A percentile compares a stretch with the other conserved stretches of the same genome.
Evolutionary conservation across 2,113 vertebrate species (phyloP).

Genomic region (Henicopernis longicauda): DNA sequence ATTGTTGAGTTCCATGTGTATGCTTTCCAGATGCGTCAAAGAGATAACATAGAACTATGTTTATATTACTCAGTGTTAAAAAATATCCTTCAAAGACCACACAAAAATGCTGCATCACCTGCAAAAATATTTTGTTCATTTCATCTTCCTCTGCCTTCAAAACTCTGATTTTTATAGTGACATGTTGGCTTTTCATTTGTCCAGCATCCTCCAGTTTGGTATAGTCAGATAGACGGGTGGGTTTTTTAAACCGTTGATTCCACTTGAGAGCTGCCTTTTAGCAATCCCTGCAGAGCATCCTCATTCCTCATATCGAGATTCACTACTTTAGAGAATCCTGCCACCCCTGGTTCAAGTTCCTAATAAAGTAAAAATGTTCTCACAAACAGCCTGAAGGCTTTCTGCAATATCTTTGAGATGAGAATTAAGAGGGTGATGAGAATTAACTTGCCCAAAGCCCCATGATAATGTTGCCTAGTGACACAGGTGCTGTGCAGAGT

Average conservation of each 20-base stretch:
- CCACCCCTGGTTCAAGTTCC: not conserved
- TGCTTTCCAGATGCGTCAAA: not conserved
- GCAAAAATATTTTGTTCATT: not conserved
- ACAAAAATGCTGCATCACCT: fast-evolving
- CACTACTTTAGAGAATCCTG: not conserved
- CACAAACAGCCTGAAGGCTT: not conserved
- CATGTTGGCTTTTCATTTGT: not conserved
- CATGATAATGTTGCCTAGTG: not conserved
- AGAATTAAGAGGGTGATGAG: not conserved
- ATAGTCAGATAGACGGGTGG: not conserved
- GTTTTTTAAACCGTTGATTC: not conserved
- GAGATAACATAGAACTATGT: not conserved
- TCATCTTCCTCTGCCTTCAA: not conserved
- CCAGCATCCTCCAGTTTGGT: not conserved
- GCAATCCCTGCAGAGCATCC: not conserved
- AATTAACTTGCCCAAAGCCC: not conserved
- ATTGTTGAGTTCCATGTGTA: not conserved
- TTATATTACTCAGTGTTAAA: not conserved
- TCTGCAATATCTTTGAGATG: not conserved
- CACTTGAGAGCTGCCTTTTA: not conserved
- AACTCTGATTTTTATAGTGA: not conserved
- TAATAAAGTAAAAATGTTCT: not conserved
- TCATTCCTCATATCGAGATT: not conserved
- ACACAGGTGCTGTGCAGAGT: not conserved
- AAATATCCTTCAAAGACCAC: not conserved